Evolutionary conservation across 2,888 invertebrate species (phyloP).

Genomic region (Volucella inflata): DNA sequence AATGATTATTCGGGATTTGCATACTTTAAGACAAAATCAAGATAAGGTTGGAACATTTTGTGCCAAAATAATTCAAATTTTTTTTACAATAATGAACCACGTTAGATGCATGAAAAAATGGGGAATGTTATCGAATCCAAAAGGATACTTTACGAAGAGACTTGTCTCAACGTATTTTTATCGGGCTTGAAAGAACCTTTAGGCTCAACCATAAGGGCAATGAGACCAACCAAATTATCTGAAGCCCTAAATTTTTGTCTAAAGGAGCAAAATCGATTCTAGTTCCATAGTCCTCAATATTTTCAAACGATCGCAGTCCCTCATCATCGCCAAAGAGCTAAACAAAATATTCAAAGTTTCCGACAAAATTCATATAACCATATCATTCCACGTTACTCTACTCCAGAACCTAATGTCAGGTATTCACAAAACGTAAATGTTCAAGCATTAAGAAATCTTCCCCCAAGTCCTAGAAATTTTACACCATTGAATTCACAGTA

Average conservation of each 20-base stretch:
- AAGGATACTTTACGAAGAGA: no score
- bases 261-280: constrained; percentile 61
- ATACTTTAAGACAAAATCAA: no score
- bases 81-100: no score
- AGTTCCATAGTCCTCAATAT: constrained; percentile 10
- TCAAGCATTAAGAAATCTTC: background rate
- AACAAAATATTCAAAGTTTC: background rate
- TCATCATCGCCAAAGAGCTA: background rate
- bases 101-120: no score
- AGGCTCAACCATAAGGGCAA: constrained; percentile 71
- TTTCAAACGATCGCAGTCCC: background rate
- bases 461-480: background rate
- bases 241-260: constrained; percentile 62
- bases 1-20: no score
- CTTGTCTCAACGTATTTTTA: constrained; percentile 72
- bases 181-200: constrained; percentile 72
- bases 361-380: background rate
- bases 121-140: no score
- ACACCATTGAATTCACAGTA: background rate
- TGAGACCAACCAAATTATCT: constrained; percentile 66
- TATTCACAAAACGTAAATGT: background rate
- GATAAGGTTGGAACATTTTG: no score
- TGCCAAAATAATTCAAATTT: no score
- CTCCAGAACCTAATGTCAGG: background rate
- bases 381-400: background rate